phyloP scores from a whole-genome alignment of 2,797 vertebrate species.

The Adelosebastes latens region DNA sequence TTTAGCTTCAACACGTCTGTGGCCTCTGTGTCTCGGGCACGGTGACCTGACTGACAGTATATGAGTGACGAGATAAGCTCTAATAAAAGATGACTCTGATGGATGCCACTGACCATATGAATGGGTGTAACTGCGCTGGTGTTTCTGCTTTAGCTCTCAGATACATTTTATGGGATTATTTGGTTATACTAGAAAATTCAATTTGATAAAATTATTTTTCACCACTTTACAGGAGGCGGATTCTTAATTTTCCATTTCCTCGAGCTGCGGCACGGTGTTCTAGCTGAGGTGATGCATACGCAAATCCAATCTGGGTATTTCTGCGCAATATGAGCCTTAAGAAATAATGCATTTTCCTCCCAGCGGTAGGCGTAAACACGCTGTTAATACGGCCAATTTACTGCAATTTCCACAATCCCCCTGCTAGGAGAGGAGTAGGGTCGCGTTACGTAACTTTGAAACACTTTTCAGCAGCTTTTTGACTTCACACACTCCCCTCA shows the following conservation, averaged over 20 bases:
- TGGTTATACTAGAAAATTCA: not conserved
- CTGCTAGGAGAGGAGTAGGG: not conserved
- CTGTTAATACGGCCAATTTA: constrained; percentile 26
- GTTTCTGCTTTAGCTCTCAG: not conserved
- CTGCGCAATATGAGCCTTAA: constrained; percentile 1
- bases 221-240: not conserved
- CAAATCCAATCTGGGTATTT: not conserved
- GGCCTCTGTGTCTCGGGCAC: not conserved
- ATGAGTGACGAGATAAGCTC: not conserved
- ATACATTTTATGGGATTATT: not conserved
- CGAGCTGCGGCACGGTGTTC: not conserved
- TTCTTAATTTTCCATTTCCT: not conserved
- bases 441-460: constrained; percentile 19
- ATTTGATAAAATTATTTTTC: not conserved
- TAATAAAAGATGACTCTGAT: not conserved
- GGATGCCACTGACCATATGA: not conserved
- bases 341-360: constrained; percentile 11
- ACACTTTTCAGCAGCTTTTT: constrained; percentile 32
- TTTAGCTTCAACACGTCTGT: not conserved
- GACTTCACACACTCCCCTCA: constrained; percentile 22
- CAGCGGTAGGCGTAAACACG: constrained; percentile 22
- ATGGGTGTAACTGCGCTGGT: rapidly evolving
- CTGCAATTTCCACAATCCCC: constrained; percentile 16
- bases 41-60: not conserved
- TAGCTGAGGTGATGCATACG: not conserved